A percentile compares a stretch with the other conserved stretches of the same genome.
Evolutionary conservation across 2,797 vertebrate genomes (phyloP).

Genomic region (Hypotaenidia philippensis): DNA sequence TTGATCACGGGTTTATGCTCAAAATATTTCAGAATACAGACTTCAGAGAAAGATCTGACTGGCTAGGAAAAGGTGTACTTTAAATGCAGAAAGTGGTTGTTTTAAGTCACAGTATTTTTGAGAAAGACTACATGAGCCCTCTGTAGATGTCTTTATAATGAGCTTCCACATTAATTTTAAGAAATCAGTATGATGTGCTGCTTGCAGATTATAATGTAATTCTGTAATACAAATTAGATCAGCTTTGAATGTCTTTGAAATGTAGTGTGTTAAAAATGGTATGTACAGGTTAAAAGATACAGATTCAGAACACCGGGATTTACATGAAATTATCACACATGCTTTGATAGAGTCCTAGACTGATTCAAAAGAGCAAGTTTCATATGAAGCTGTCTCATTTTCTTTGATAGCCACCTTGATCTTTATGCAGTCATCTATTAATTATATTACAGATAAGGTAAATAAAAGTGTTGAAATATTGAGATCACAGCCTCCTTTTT

Average conservation of each 20-base stretch:
- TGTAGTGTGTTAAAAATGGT: slow-evolving; percentile 76
- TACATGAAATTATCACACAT: slow-evolving; percentile 84
- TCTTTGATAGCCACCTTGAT: slow-evolving; percentile 84
- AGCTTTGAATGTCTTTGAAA: slow-evolving; percentile 79
- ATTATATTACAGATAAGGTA: slow-evolving; percentile 85
- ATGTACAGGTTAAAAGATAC: slow-evolving; percentile 81
- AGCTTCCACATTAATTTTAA: slow-evolving; percentile 72
- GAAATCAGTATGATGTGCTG: slow-evolving; percentile 68
- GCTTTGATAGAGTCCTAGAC: slow-evolving; percentile 83
- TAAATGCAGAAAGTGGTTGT: not conserved
- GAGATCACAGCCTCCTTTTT: slow-evolving; percentile 82
- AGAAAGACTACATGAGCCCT: slow-evolving; percentile 32
- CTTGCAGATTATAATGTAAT: slow-evolving; percentile 73
- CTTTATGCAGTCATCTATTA: slow-evolving; percentile 82
- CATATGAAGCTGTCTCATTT: slow-evolving; percentile 75
- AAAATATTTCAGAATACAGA: not conserved
- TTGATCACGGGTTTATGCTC: not conserved
- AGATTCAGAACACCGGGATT: slow-evolving; percentile 79
- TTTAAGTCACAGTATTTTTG: slow-evolving; percentile 28
- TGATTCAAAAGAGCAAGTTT: slow-evolving; percentile 80
- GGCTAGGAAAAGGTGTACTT: not conserved
- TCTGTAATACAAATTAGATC: slow-evolving; percentile 80
- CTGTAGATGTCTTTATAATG: slow-evolving; percentile 56
- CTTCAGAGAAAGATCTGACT: not conserved
- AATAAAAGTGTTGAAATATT: slow-evolving; percentile 81